These are phyloP conservation scores for Dolomedes plantarius DNA, from an alignment of 2,888 invertebrate genomes.

Conservation along the genomic window DNA sequence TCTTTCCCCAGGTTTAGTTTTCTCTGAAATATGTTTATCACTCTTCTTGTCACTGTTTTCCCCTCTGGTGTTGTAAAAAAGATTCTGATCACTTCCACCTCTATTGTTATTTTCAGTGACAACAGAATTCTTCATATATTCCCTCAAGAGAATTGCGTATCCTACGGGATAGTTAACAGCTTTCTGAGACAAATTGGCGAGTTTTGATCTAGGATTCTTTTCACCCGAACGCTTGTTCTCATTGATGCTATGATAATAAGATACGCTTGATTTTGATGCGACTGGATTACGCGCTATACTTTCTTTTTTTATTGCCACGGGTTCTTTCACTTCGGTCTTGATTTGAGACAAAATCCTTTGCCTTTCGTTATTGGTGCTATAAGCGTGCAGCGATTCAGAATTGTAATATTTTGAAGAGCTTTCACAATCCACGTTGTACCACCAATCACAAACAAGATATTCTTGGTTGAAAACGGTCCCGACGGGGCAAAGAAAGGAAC, in stretches of 20 bases:
- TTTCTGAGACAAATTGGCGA: slow-evolving; percentile 14
- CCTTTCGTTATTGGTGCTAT: not conserved
- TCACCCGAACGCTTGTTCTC: not conserved
- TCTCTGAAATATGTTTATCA: not conserved
- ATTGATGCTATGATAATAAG: too few species aligned
- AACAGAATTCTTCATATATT: slow-evolving; percentile 28
- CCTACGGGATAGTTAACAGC: slow-evolving; percentile 39
- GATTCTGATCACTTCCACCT: not conserved
- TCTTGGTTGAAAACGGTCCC: slow-evolving; percentile 73
- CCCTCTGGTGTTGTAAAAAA: not conserved
- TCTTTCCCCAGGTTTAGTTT: not conserved
- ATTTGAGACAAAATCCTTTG: not conserved
- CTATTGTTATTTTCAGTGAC: not conserved
- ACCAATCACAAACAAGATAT: slow-evolving; percentile 73
- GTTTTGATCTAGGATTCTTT: not conserved
- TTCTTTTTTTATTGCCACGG: not conserved
- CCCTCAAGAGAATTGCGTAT: slow-evolving; percentile 31
- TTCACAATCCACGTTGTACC: slow-evolving; percentile 72
- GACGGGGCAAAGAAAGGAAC: slow-evolving; percentile 71
- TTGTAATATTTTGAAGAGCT: slow-evolving; percentile 26
- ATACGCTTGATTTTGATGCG: not conserved
- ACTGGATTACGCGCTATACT: not conserved
- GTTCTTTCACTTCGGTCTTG: not conserved
- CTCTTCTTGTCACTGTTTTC: not conserved
- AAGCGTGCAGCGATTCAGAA: not conserved